Evolutionary conservation across 1,140 invertebrate genomes (phyloP).

Genomic region (Hirudo medicinalis): DNA sequence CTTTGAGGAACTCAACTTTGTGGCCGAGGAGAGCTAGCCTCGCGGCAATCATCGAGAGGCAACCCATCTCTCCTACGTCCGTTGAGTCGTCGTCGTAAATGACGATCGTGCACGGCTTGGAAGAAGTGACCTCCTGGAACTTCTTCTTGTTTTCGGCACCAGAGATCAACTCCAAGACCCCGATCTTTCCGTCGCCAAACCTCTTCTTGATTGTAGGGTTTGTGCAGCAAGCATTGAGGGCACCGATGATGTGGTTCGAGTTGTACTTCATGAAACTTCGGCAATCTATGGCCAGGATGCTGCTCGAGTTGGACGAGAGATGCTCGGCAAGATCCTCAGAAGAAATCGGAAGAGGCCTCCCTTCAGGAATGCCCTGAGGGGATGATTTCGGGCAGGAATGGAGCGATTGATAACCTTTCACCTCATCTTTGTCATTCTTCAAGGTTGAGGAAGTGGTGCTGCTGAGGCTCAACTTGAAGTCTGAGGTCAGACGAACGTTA

Average conservation of each 20-base stretch:
- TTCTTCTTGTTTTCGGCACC: conserved; percentile 1
- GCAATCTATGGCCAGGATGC: conserved; percentile 2
- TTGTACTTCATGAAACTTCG: conserved; percentile 18
- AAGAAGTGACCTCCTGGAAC: background rate
- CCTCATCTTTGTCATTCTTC: background rate
- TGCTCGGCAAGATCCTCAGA: background rate
- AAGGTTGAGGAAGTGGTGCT: background rate
- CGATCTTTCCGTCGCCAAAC: conserved; percentile 9
- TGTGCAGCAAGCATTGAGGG: background rate
- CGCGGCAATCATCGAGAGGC: too few species aligned
- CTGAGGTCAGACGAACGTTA: background rate
- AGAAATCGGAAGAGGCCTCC: background rate
- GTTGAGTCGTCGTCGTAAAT: conserved; percentile 13
- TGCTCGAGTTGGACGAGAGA: background rate
- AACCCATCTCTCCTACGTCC: background rate
- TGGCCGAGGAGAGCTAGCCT: too few species aligned
- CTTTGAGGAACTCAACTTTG: too few species aligned
- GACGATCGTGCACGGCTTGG: background rate
- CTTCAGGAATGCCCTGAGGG: background rate
- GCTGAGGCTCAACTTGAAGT: background rate
- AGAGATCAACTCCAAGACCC: background rate
- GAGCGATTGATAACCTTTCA: background rate
- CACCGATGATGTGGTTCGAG: conserved; percentile 8
- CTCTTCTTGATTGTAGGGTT: conserved; percentile 10
- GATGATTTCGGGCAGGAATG: background rate